Conservation (phyloP, 1,140 invertebrate species). For the Holotrichia oblita region DNA sequence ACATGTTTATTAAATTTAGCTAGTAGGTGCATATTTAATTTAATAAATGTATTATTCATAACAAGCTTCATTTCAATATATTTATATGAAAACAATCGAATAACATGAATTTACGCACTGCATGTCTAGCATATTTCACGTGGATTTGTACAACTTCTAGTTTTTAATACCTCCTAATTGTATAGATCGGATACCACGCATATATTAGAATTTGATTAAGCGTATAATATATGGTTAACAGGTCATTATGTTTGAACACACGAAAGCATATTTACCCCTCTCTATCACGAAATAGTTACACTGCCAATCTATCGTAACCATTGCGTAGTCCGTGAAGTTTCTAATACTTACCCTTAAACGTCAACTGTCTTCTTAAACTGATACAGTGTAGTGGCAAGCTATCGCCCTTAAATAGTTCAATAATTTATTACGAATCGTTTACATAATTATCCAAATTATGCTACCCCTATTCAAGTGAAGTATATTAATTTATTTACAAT, state of each 20-base stretch:
- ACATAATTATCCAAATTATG: not conserved
- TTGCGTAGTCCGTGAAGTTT: not conserved
- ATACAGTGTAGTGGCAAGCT: not conserved
- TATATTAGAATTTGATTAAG: conserved; percentile 24
- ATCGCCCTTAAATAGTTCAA: not conserved
- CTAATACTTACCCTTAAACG: not conserved
- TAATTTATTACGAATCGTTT: not conserved
- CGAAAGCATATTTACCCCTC: conserved; percentile 40
- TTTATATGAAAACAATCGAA: no score
- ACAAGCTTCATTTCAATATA: no score
- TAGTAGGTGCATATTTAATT: no score
- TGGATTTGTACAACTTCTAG: no score
- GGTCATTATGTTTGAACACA: conserved; percentile 41
- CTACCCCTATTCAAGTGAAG: not conserved
- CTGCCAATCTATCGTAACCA: conserved; percentile 6
- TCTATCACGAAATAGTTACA: conserved; percentile 41
- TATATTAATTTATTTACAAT: no score
- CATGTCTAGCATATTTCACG: no score
- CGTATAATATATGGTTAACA: conserved; percentile 43
- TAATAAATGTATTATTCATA: no score
- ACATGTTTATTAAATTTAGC: not conserved
- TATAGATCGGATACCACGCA: not conserved
- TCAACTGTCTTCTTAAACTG: not conserved
- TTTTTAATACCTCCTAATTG: not conserved
- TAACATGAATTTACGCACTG: no score